Evolutionary conservation across 2,113 vertebrate species (phyloP), one percentile per base, ranked within the genome.

Genomic region (Terrapene triunguis): DNA sequence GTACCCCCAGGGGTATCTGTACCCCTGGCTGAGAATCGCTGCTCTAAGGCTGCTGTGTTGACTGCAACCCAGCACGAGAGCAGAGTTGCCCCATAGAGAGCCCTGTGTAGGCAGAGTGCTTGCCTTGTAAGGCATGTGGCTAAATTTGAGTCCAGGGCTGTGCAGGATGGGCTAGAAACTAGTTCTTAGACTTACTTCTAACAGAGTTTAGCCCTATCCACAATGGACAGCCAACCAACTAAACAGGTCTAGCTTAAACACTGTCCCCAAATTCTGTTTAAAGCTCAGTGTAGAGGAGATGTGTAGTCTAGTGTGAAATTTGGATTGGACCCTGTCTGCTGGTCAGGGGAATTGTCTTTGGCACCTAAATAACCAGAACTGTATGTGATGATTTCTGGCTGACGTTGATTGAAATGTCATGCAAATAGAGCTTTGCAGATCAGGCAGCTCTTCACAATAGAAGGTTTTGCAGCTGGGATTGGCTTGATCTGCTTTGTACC

Each of bases 161-260:
- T 19, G 62, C 35, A 38, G 9, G 65, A 38, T 72, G 65, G n/a
- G n/a, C 65, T 38, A 38, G n/a, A 72, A 38, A 72, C n/a, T 8
- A 38, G 35, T 22, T 72, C 90, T 94, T 95, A 93, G 91, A 89
- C 89, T 83, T 89, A 57, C 5, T 95, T 95, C 0, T 50, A 87
- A 27, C 0, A 0, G 85, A 82, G 89, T 76, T 54, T 74, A 87
- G 29, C 16, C 92, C 50, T 19, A 48, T 92, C 84, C 42, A 6
- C 81, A 42, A 81, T 0, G 5, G 87, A 86, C 1, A 0, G 22
- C n/a, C 78, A 91, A 84, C 95, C 90, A 85, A 74, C 90, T 91
- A 84, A 97, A 95, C 93, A 2, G 0, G 95, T 92, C 87, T 22
- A 96, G 88, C 95, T 5, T 6, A 91, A 59, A 27, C 42, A 29